A percentile compares a stretch with the other conserved stretches of the same genome.
phyloP scores from a whole-genome alignment of 2,797 vertebrate genomes.

The Hozukius guyotensis region DNA sequence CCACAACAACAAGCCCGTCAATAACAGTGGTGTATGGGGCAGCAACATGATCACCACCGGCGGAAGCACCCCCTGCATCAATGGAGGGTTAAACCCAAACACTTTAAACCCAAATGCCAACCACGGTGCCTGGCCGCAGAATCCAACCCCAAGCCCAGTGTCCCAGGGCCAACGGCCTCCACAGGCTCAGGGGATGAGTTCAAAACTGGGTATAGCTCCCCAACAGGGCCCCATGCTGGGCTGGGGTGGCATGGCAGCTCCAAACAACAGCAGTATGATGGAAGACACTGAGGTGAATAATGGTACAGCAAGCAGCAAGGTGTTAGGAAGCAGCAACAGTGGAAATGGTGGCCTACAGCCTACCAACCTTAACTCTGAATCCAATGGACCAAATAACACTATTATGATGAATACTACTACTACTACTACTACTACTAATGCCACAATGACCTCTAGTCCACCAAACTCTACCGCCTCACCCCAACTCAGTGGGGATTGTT shows the following conservation, averaged over 20 bases:
- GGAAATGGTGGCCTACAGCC: constrained; percentile 91
- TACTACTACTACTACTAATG: constrained; percentile 87
- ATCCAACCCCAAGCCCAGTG: constrained; percentile 81
- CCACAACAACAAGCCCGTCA: constrained; percentile 85
- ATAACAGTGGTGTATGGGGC: constrained; percentile 88
- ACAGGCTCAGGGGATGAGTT: constrained; percentile 91
- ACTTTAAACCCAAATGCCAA: constrained; percentile 96
- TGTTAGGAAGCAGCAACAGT: constrained; percentile 82
- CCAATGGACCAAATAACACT: constrained; percentile 99
- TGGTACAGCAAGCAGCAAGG: constrained; percentile 92
- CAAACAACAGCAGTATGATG: constrained; percentile 79
- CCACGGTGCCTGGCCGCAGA: constrained; percentile 94
- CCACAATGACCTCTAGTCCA: constrained; percentile 98
- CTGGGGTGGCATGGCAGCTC: constrained; percentile 92
- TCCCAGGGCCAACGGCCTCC: constrained; percentile 88
- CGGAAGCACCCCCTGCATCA: constrained; percentile 85
- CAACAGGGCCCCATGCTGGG: constrained; percentile 87
- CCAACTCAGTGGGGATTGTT: constrained; percentile 91
- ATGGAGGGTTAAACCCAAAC: constrained; percentile 94
- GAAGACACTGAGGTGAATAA: constrained; percentile 90
- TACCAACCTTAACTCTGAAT: constrained; percentile 97
- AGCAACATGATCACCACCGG: constrained; percentile 62
- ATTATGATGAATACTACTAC: constrained; percentile 86
- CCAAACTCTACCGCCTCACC: constrained; percentile 96
- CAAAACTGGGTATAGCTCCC: constrained; percentile 86